Evolutionary conservation across 2,888 invertebrate species (phyloP).

Genomic region (Cephalotes varians): DNA sequence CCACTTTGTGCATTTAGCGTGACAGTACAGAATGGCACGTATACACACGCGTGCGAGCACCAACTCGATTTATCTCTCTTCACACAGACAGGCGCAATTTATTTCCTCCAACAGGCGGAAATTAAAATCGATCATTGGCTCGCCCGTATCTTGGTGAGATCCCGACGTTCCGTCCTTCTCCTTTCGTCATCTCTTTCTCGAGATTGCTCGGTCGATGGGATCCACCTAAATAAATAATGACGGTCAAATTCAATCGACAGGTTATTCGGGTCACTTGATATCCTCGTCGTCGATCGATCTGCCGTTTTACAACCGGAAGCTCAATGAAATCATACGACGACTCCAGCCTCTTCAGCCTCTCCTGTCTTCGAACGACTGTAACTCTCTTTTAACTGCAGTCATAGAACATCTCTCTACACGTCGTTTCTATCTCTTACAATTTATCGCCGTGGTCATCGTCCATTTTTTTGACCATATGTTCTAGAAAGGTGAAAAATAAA

Average conservation of each 20-base stretch:
- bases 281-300: conserved; percentile 56
- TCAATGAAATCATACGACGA: conserved; percentile 56
- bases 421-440: not conserved
- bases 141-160: conserved; percentile 63
- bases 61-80: conserved; percentile 37
- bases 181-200: conserved; percentile 49
- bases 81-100: conserved; percentile 65
- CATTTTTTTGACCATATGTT: not conserved
- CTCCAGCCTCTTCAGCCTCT: conserved; percentile 13
- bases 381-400: not conserved
- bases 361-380: not conserved
- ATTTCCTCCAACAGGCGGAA: conserved; percentile 69
- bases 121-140: conserved; percentile 74
- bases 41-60: not conserved
- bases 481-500: not conserved
- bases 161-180: conserved; percentile 29
- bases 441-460: not conserved
- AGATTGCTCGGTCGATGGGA: conserved; percentile 48
- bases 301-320: conserved; percentile 68
- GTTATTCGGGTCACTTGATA: conserved; percentile 73
- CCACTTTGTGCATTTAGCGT: conserved; percentile 44
- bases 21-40: conserved; percentile 37
- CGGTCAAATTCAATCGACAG: conserved; percentile 70
- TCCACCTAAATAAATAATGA: conserved; percentile 73
- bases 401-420: not conserved